Base-by-base conservation (phyloP, 2,888 invertebrate species). In the Ptilodon capucinus region DNA sequence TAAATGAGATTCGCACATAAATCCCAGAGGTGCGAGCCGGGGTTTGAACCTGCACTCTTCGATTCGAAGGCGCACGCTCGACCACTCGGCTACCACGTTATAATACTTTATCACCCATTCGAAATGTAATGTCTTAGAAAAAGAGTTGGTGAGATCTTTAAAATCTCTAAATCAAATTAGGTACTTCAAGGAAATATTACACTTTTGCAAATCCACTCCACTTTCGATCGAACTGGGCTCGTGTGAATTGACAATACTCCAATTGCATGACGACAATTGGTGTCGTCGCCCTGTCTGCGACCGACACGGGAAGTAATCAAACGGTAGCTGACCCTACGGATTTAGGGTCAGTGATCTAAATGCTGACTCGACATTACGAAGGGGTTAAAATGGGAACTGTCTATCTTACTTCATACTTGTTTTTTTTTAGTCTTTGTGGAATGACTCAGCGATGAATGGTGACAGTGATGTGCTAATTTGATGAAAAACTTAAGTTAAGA, bases 301-400 rank as follows among this genome's bases (percentile, higher is more conserved):
- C 19, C 38, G 19, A 19, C 38, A 19, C 19, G 38, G 38, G 38
- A 38, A 38, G 38, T 19, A 36, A 36, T 36, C 35, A 36, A 36
- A 9, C 17, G 35, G 35, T 2, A 11, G 0, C 18, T 18, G 35
- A 36, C 35, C 16, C 18, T 17, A 4, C 6, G 11, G 35, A 36
- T 11, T 36, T 4, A 18, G 18, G 35, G 35, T 36, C 35, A 36
- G 11, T 14, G 35, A 36, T 18, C 35, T 18, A 14, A n/a, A 11
- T 13, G 32, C 32, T 32, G 18, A 36, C 35, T 36, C 1, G 18
- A 36, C 35, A 3, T 11, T 28, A 28, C 28, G 11, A 11, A n/a
- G n/a, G 2, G 28, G n/a, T 28, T 28, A 7, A 7, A 7, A n/a
- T n/a, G 11, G 3, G 28, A n/a, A n/a, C 9, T 2, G 23, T 25